phyloP scores from a whole-genome alignment of 2,797 vertebrate genomes.

The Channallabes apus region DNA sequence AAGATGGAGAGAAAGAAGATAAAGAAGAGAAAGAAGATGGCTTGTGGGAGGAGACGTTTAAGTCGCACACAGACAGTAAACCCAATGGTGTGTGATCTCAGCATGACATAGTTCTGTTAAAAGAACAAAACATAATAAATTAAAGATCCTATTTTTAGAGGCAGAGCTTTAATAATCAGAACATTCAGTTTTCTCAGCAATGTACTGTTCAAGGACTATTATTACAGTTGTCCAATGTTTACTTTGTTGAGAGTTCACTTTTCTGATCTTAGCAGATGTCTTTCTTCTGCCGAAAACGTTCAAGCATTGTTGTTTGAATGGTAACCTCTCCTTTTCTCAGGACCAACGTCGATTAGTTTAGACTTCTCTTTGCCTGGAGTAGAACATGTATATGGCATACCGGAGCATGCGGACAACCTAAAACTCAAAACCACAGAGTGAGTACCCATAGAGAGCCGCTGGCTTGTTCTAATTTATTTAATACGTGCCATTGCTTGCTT shows the following conservation, averaged over 20 bases:
- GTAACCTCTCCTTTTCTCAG: constrained; percentile 61
- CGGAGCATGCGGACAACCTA: constrained; percentile 87
- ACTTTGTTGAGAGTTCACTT: background rate
- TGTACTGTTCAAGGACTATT: background rate
- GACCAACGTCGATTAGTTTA: constrained; percentile 86
- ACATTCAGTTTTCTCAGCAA: no score
- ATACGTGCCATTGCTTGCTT: background rate
- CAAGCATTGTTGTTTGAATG: background rate
- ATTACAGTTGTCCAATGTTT: background rate
- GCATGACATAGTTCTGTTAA: background rate
- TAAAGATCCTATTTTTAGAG: background rate
- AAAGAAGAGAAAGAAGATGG: constrained; percentile 74
- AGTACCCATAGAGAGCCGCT: constrained; percentile 58
- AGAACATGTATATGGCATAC: constrained; percentile 92
- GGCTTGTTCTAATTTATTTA: background rate
- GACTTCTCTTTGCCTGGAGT: constrained; percentile 92
- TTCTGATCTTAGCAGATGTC: background rate
- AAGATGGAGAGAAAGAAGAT: constrained; percentile 67
- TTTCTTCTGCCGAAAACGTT: background rate
- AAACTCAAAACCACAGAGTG: constrained; percentile 90
- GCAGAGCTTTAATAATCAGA: background rate
- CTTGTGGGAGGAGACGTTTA: constrained; percentile 93
- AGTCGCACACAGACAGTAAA: constrained; percentile 88
- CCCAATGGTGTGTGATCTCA: constrained; percentile 76
- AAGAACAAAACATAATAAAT: background rate